These are phyloP conservation scores for Meda fulgida DNA, from an alignment of 2,797 vertebrate species.

Conservation along the genomic window DNA sequence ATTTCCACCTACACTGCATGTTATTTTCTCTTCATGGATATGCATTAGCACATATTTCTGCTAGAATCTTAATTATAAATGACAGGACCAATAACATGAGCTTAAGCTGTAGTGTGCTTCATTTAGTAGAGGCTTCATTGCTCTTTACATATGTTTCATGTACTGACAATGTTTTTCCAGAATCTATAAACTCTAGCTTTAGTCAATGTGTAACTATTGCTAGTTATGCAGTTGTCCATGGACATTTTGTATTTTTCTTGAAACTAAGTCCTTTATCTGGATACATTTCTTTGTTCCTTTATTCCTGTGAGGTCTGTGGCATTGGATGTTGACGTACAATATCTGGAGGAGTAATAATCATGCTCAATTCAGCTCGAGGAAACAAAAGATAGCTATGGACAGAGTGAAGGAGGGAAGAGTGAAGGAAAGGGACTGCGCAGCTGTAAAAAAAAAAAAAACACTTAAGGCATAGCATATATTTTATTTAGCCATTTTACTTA, in stretches of 20 bases:
- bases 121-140: neutral
- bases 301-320: neutral
- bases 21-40: neutral
- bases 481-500: neutral
- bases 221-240: neutral
- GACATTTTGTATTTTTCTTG: neutral
- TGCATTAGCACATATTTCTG: neutral
- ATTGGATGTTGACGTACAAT: neutral
- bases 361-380: neutral
- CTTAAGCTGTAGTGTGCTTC: neutral
- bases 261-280: neutral
- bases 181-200: neutral
- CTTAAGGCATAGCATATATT: constrained; percentile 56
- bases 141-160: neutral
- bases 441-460: constrained; percentile 58
- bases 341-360: neutral
- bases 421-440: constrained; percentile 11
- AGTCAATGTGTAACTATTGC: neutral
- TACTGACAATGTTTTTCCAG: neutral
- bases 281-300: neutral
- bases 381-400: neutral
- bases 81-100: neutral
- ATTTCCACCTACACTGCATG: neutral
- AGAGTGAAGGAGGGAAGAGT: neutral
- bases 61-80: neutral